Base-by-base conservation (phyloP, 2,797 vertebrate genomes). In the Pyrocephalus nanus region DNA sequence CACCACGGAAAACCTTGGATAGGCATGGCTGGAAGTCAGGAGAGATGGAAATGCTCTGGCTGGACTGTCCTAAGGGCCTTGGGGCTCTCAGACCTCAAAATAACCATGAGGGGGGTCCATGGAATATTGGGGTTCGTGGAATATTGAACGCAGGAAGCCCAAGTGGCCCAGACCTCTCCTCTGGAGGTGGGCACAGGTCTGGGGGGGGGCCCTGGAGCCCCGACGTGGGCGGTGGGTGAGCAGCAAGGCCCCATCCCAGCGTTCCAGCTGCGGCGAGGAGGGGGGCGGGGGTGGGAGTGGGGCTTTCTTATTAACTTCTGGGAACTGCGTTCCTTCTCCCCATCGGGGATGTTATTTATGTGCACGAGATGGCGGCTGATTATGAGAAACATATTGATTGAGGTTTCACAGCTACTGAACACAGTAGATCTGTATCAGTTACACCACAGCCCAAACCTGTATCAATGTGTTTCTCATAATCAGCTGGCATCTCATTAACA, bases 401-500 rank as follows among this genome's bases (percentile, higher is more conserved):
- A 96, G 97, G 97, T 95, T 95, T 97, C 97, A 96, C 95, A 96
- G 94, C 95, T 96, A 90, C 94, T 94, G 95, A 90, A 73, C 92
- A 69, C 96, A 93, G 94, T 91, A 96, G 95, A 96, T 97, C 58
- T 73, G 65, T 98, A 97, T 97, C 97, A 94, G 96, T 94, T 97
- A 90, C 84, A 77, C 73, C 61, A 83, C 87, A 78, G 40, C 95
- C 92, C 96, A 92, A 95, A 93, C 94, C 95, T 94, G 92, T 80
- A 94, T 94, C 97, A 97, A 97, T 97, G 94, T 98, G 97, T 95
- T 98, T 97, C 97, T 96, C 97, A 97, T 98, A 97, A 97, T 96
- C 97, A 97, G 93, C 95, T 96, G 95, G 95, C 97, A 97, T 96
- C 95, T 97, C 97, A 96, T 98, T 98, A 97, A 86, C 96, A 96